These are phyloP conservation scores for Catharus ustulatus DNA, from an alignment of 2,797 vertebrate species.

Conservation along the genomic window DNA sequence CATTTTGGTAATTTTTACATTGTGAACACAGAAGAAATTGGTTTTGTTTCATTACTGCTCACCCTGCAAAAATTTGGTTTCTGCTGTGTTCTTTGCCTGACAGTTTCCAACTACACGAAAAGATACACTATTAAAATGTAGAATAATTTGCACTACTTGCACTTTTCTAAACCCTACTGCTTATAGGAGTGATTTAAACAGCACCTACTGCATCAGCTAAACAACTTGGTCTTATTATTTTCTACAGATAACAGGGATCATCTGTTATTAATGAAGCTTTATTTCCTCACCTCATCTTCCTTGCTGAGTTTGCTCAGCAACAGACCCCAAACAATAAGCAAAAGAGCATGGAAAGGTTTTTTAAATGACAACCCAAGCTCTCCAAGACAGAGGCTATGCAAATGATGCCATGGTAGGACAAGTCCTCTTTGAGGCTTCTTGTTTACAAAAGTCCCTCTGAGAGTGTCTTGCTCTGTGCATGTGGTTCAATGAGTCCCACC, in stretches of 20 bases:
- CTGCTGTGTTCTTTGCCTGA: background rate
- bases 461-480: rapidly evolving
- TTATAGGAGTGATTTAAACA: background rate
- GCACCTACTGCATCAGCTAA: background rate
- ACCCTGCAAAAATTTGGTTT: background rate
- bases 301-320: background rate
- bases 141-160: background rate
- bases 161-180: background rate
- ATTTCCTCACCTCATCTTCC: background rate
- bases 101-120: slow-evolving; percentile 13
- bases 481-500: background rate
- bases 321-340: background rate
- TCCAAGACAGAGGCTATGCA: background rate
- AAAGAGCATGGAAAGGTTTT: background rate
- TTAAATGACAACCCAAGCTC: background rate
- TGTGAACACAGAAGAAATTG: background rate
- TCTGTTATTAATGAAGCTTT: slow-evolving; percentile 13
- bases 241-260: background rate
- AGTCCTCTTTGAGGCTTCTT: background rate
- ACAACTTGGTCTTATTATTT: background rate
- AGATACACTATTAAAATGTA: background rate
- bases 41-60: background rate
- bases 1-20: background rate
- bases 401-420: background rate
- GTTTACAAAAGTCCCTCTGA: background rate